Base-by-base conservation (phyloP, 2,797 vertebrate species). In the Todus mexicanus region DNA sequence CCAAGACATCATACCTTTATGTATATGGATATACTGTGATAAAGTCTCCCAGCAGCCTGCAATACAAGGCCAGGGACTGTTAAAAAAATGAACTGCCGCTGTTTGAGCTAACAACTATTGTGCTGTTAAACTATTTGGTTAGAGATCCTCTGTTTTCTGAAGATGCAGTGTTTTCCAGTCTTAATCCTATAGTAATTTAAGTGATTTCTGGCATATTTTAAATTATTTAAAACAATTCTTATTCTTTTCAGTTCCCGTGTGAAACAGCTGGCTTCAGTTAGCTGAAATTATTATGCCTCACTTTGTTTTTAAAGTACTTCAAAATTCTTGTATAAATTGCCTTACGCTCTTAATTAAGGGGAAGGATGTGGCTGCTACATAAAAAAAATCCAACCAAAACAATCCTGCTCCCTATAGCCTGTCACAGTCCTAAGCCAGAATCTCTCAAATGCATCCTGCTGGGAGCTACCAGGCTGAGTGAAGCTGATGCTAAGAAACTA, bases 181-280 rank as follows among this genome's bases (percentile, higher is more conserved):
- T 40, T 87, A 40, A 59, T 89, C 65, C 45, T 90, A 51, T 16
- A 89, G 66, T 78, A 6, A 73, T 84, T 92, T 73, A 86, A 83
- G 48, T 92, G 93, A 93, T 78, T 90, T 56, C 89, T 70, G 56
- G 76, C 48, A 42, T 76, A 72, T 75, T 90, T 90, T 89, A 68
- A 92, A 92, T 85, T 90, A 88, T 81, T 91, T 75, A 85, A 78
- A 94, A 85, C 64, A 65, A 71, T 90, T 92, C 79, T 81, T 64
- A 57, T 10, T 66, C 71, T 84, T 84, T 90, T 64, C 31, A 37
- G 66, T 59, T 86, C 70, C 70, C 5, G 9, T 56, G 42, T 76
- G 83, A 82, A 95, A 71, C 83, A 93, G 45, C 63, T 95, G 76
- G 59, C 77, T 90, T 81, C 54, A 72, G 75, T 92, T 82, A 94